Evolutionary conservation across 2,113 vertebrate genomes (phyloP).

Genomic region (Semicossyphus pulcher): DNA sequence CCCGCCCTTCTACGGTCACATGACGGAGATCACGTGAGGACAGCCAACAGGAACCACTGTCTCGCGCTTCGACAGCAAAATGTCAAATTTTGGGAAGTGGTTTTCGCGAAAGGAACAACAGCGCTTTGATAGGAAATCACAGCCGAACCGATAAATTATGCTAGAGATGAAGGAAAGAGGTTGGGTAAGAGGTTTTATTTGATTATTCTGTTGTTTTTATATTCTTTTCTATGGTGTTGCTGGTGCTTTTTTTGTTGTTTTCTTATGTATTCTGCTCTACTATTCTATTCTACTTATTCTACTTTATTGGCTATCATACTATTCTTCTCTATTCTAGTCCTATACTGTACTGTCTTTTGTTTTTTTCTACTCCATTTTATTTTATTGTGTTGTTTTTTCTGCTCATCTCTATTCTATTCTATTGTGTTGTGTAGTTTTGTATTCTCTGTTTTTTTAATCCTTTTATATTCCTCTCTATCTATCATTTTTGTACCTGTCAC

Average conservation of each 20-base stretch:
- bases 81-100: constrained; percentile 45
- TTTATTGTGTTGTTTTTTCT: not conserved
- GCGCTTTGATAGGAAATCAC: constrained; percentile 38
- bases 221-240: not conserved
- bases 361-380: not conserved
- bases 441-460: not conserved
- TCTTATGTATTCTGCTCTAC: not conserved
- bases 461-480: not conserved
- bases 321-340: not conserved
- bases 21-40: constrained; percentile 64
- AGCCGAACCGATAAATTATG: not conserved
- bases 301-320: not conserved
- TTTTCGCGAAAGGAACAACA: not conserved
- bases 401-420: not conserved
- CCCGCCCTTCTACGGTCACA: constrained; percentile 33
- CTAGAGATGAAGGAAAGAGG: not conserved
- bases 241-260: not conserved
- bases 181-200: constrained; percentile 1
- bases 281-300: not conserved
- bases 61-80: not conserved
- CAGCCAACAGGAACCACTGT: constrained; percentile 5
- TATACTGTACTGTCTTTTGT: not conserved
- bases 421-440: not conserved
- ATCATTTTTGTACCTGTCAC: not conserved
- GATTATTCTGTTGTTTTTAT: not conserved